Percentiles rank a stretch among this genome's conserved stretches.
These are phyloP conservation scores for Lithophane leautieri DNA, from an alignment of 2,888 invertebrate species.

Conservation along the genomic window DNA sequence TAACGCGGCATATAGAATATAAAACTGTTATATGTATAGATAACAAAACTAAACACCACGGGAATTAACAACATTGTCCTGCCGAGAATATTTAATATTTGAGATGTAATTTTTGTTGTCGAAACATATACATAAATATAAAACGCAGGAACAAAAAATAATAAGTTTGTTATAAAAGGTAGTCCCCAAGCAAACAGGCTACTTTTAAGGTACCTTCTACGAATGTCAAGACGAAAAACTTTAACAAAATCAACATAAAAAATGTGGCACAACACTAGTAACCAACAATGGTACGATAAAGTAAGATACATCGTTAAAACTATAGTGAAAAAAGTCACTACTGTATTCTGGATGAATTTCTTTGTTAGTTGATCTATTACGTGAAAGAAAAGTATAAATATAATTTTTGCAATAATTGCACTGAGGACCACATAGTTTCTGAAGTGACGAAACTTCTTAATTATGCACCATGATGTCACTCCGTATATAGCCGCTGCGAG, in stretches of 20 bases:
- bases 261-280: conserved; percentile 25
- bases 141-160: neutral
- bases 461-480: neutral
- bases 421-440: neutral
- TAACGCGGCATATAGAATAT: neutral
- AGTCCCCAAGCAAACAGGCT: conserved; percentile 28
- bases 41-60: neutral
- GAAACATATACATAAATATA: neutral
- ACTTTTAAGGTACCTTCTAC: conserved; percentile 15
- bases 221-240: conserved; percentile 24
- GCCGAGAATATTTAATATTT: neutral
- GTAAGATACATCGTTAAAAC: neutral
- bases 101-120: too few species aligned
- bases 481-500: neutral
- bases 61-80: neutral
- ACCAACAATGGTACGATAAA: conserved; percentile 14
- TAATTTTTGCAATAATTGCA: neutral
- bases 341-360: rapidly evolving
- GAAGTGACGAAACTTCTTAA: neutral
- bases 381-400: neutral
- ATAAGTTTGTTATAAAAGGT: conserved; percentile 1
- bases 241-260: conserved; percentile 31
- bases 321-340: neutral
- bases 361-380: neutral
- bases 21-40: conserved; percentile 14